phyloP scores from a whole-genome alignment of 1,140 invertebrate species.

The Dendroctonus valens region DNA sequence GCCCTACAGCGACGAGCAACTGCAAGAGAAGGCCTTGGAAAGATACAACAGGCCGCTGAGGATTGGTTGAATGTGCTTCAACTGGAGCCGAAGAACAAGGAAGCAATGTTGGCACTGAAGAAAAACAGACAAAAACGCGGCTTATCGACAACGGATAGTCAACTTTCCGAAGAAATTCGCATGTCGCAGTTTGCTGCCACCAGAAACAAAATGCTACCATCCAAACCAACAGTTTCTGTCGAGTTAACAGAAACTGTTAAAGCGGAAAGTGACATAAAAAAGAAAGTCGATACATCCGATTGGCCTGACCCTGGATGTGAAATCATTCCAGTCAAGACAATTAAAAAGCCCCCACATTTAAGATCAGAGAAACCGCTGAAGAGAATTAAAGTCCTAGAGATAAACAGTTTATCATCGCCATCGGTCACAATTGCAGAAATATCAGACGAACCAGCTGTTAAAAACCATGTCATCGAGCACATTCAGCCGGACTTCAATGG shows the following conservation, averaged over 20 bases:
- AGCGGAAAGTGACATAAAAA: neutral
- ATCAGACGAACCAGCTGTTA: slow-evolving; percentile 8
- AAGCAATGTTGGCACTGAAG: slow-evolving; percentile 58
- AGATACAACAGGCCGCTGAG: slow-evolving; percentile 61
- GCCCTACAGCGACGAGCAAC: slow-evolving; percentile 73
- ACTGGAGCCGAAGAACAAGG: slow-evolving; percentile 71
- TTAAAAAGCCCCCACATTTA: slow-evolving; percentile 44
- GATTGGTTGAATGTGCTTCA: slow-evolving; percentile 67
- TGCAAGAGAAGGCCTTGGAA: slow-evolving; percentile 63
- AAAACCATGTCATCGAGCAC: slow-evolving; percentile 33
- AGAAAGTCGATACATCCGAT: slow-evolving; percentile 24
- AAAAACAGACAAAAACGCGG: slow-evolving; percentile 58
- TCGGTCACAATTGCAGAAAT: slow-evolving; percentile 1
- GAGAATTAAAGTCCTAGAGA: slow-evolving; percentile 42
- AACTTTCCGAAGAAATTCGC: slow-evolving; percentile 32
- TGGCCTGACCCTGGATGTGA: slow-evolving; percentile 33
- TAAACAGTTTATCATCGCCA: slow-evolving; percentile 20
- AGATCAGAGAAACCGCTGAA: slow-evolving; percentile 44
- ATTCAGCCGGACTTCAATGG: neutral
- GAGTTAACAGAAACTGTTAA: neutral
- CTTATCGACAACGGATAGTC: neutral
- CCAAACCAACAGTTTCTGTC: slow-evolving; percentile 4
- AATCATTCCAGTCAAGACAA: slow-evolving; percentile 37
- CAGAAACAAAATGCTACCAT: slow-evolving; percentile 30
- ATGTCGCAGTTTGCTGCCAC: slow-evolving; percentile 45